Base-by-base conservation (phyloP, 2,888 invertebrate genomes). In the Chelonus formosanus region DNA sequence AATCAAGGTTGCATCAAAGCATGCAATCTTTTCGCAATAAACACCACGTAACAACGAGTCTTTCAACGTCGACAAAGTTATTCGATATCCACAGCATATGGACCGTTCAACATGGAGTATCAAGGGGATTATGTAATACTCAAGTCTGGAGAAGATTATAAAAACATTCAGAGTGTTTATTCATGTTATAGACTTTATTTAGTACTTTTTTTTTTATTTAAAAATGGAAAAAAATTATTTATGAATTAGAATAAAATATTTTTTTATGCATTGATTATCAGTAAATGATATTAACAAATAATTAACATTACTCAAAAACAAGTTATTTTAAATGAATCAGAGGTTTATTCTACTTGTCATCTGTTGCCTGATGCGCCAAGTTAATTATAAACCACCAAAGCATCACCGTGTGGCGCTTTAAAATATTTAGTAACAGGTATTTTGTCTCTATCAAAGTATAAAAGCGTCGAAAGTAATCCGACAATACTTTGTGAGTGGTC, bases 1-100 rank as follows among this genome's bases (percentile, higher is more conserved):
- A 66, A 66, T 66, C 61, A 66, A 66, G 66, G 66, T 61, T 66
- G 61, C 47, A 52, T 56, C 61, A 59, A 63, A 53, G 31, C 43
- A 45, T 65, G 45, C 34, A 64, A 53, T 65, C 47, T 54, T 65
- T 60, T 60, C 57, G 56, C 61, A 66, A 66, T 56, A 57, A 10
- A 10, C 43, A 47, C 8, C 45, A 52, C 45, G 56, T 50, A 62
- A 61, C 52, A 55, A 55, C 31, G 60, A 10, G n/a, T 53, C 43
- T 40, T 48, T 56, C 63, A 63, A 48, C 8, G 35, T 56, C 8
- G 31, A 7, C 44, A 44, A 59, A 61, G 57, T 56, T 52, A 66
- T 56, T 50, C 50, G 45, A 66, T 66, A 61, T 66, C 52, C 52
- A 45, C 47, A 35, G 45, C 66, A 62, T 66, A 61, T 57, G 66